phyloP scores from a whole-genome alignment of 2,888 invertebrate species.

The Cephus rjabovi region DNA sequence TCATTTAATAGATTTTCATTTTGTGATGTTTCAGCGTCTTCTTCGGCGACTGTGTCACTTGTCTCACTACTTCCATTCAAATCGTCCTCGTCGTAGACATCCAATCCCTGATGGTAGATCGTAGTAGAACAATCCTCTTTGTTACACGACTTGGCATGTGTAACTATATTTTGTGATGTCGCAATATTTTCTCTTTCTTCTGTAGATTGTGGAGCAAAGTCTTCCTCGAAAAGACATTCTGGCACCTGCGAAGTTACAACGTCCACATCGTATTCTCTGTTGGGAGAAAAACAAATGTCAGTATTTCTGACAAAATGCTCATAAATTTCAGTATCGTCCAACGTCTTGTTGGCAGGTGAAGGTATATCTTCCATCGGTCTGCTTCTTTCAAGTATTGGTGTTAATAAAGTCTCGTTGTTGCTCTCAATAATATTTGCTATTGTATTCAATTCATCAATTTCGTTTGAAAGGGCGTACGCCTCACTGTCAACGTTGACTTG shows the following conservation, averaged over 20 bases:
- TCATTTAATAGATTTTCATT: not conserved
- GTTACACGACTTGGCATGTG: not conserved
- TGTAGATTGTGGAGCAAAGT: slow-evolving; percentile 26
- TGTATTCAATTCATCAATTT: not conserved
- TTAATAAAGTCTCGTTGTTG: not conserved
- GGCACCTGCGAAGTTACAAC: slow-evolving; percentile 36
- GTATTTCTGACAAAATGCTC: not conserved
- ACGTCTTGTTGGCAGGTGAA: not conserved
- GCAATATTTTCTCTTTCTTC: not conserved
- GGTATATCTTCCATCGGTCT: not conserved
- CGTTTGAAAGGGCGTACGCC: not conserved
- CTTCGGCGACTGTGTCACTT: not conserved
- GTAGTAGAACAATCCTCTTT: not conserved
- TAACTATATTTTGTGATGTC: not conserved
- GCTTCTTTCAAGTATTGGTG: not conserved
- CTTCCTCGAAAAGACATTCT: slow-evolving; percentile 36
- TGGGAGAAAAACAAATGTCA: slow-evolving; percentile 5
- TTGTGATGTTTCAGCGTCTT: not conserved
- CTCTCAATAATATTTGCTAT: not conserved
- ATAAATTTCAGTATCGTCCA: not conserved
- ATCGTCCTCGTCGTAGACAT: slow-evolving; percentile 30
- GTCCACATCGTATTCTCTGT: slow-evolving; percentile 34
- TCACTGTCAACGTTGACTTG: not conserved
- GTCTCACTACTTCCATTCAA: slow-evolving; percentile 16
- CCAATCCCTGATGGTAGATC: slow-evolving; percentile 23